These are phyloP conservation scores for Eupithecia subumbrata DNA, from an alignment of 2,888 invertebrate genomes.

Conservation along the genomic window DNA sequence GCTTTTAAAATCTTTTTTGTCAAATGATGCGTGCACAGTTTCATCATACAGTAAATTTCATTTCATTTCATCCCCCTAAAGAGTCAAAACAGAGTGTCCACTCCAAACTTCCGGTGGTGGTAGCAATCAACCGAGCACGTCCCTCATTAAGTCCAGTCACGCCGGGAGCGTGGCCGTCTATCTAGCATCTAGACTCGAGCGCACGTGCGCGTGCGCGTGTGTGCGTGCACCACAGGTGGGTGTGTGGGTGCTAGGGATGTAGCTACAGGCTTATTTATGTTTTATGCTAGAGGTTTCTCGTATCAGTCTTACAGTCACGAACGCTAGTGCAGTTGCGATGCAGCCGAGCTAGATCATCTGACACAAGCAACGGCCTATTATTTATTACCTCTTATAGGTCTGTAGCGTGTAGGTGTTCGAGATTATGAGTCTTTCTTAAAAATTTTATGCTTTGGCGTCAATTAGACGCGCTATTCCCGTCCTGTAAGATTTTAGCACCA, in stretches of 20 bases:
- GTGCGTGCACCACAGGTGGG: conserved; percentile 18
- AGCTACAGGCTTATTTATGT: background rate
- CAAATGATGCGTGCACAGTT: no score
- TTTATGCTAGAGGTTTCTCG: background rate
- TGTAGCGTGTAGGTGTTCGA: background rate
- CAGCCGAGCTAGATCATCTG: background rate
- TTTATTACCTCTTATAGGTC: background rate
- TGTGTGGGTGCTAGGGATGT: conserved; percentile 32
- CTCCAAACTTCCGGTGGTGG: conserved; percentile 25
- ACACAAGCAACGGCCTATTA: background rate
- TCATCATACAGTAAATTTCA: no score
- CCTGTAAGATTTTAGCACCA: background rate
- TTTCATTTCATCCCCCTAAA: background rate
- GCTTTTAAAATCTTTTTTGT: no score
- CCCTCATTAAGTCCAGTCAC: conserved; percentile 32
- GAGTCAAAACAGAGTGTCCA: background rate
- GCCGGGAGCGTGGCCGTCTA: conserved; percentile 17
- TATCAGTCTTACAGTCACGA: background rate
- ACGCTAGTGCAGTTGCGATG: background rate
- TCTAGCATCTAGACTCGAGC: conserved; percentile 43
- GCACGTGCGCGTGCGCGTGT: conserved; percentile 40
- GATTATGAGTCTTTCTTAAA: background rate
- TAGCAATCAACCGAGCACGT: conserved; percentile 28
- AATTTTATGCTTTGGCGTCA: background rate
- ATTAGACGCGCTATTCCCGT: background rate